Evolutionary conservation across 2,888 invertebrate species (phyloP), one percentile per base, ranked within the genome.

Genomic region (Halocaridina rubra): DNA sequence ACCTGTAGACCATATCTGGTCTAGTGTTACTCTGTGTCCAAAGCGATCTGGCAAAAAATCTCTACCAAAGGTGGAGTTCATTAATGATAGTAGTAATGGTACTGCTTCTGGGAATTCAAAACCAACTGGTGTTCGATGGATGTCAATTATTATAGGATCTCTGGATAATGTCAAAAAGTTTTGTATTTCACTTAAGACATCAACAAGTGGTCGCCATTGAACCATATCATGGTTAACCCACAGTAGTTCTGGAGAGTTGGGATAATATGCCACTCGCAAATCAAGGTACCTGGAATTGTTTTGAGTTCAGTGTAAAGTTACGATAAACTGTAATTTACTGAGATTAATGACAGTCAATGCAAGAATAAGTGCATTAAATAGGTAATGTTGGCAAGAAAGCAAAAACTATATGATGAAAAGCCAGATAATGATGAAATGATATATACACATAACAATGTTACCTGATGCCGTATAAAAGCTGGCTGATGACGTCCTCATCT

Each of bases 391-490:
- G n/a, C n/a, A n/a, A n/a, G n/a, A n/a, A n/a, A n/a, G n/a, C n/a
- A n/a, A n/a, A n/a, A n/a, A n/a, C n/a, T n/a, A n/a, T n/a, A n/a
- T n/a, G n/a, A n/a, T n/a, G n/a, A n/a, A n/a, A n/a, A n/a, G n/a
- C n/a, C n/a, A n/a, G n/a, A n/a, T n/a, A n/a, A n/a, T n/a, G n/a
- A n/a, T n/a, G n/a, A n/a, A n/a, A n/a, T n/a, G n/a, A n/a, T n/a
- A n/a, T n/a, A n/a, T 5, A n/a, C 53, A 53, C 19, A 10, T 53
- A 53, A 53, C 16, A 53, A 53, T 46, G 69, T 69, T n/a, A 88
- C 88, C 96, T 92, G 89, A 96, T 94, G 78, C 96, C 96, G 90
- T 95, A 94, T 0, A 95, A 94, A n/a, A 97, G 92, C 90, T 97
- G 96, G 0, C 94, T 93, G 95, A 96, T 96, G 75, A 96, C 92